phyloP scores from a whole-genome alignment of 2,888 invertebrate species.

The Acanthopleura granulata region DNA sequence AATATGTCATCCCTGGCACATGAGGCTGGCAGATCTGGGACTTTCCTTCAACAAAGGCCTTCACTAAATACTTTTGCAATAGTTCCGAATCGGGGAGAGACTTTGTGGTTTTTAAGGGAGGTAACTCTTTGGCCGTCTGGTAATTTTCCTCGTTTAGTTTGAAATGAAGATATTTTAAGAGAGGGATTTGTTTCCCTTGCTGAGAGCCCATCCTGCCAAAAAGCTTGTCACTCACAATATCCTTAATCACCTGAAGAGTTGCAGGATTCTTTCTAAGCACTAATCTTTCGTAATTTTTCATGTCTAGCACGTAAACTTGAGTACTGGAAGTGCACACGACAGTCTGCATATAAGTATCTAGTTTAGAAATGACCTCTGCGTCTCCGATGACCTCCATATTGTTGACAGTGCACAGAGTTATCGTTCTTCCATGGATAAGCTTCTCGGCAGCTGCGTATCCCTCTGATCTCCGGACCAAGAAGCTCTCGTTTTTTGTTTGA shows the following conservation, averaged over 20 bases:
- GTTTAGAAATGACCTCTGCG: slow-evolving; percentile 45
- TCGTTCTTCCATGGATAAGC: slow-evolving; percentile 44
- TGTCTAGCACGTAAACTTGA: slow-evolving; percentile 61
- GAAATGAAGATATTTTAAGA: slow-evolving; percentile 52
- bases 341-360: slow-evolving; percentile 60
- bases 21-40: slow-evolving; percentile 44
- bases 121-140: slow-evolving; percentile 43
- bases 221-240: slow-evolving; percentile 51
- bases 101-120: slow-evolving; percentile 51
- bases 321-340: slow-evolving; percentile 58
- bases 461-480: slow-evolving; percentile 52
- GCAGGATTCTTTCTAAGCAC: slow-evolving; percentile 51
- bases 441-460: slow-evolving; percentile 64
- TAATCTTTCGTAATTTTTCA: slow-evolving; percentile 64
- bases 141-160: slow-evolving; percentile 50
- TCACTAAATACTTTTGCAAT: slow-evolving; percentile 44
- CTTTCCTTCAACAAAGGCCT: slow-evolving; percentile 50
- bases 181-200: slow-evolving; percentile 51
- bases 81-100: slow-evolving; percentile 47
- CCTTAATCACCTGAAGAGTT: slow-evolving; percentile 51
- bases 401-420: slow-evolving; percentile 55
- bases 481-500: slow-evolving; percentile 49
- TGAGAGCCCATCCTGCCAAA: slow-evolving; percentile 44
- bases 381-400: slow-evolving; percentile 62
- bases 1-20: slow-evolving; percentile 57